phyloP scores from a whole-genome alignment of 2,888 invertebrate genomes.

The Beris morrisii region DNA sequence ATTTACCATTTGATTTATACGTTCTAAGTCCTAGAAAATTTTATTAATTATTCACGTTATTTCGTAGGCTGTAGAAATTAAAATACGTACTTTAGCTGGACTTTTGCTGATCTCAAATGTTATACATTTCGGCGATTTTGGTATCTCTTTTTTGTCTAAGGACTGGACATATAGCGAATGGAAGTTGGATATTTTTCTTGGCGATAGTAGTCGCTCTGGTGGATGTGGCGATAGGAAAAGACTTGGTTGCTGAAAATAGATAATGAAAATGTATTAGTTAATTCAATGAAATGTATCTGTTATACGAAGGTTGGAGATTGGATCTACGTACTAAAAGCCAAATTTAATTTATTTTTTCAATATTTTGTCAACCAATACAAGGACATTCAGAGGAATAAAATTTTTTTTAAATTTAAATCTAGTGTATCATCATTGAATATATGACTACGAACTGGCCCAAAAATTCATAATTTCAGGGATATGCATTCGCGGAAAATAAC shows the following conservation, averaged over 20 bases:
- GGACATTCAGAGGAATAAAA: too few relatives aligned
- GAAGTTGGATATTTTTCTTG: slow-evolving; percentile 55
- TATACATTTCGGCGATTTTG: slow-evolving; percentile 50
- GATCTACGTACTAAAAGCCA: too few relatives aligned
- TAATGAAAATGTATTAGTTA: slow-evolving; percentile 3
- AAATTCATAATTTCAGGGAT: too few relatives aligned
- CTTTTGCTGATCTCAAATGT: slow-evolving; percentile 51
- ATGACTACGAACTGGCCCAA: too few relatives aligned
- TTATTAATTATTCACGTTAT: neutral
- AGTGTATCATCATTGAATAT: too few relatives aligned
- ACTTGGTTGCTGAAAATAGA: slow-evolving; percentile 48
- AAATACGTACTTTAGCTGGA: slow-evolving; percentile 50
- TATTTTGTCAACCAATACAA: too few relatives aligned
- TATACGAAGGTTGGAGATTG: too few relatives aligned
- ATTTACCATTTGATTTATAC: slow-evolving; percentile 49
- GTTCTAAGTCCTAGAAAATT: slow-evolving; percentile 46
- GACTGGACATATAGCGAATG: slow-evolving; percentile 64
- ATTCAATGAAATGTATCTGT: slow-evolving; percentile 9
- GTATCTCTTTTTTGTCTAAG: slow-evolving; percentile 56
- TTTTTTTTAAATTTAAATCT: too few relatives aligned
- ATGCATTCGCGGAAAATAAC: too few relatives aligned
- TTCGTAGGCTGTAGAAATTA: neutral
- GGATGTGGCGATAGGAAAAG: slow-evolving; percentile 75
- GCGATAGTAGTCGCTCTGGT: slow-evolving; percentile 56
- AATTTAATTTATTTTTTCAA: too few relatives aligned